Evolutionary conservation across 2,797 vertebrate species (phyloP).

Genomic region (Gymnopithys bicolor): DNA sequence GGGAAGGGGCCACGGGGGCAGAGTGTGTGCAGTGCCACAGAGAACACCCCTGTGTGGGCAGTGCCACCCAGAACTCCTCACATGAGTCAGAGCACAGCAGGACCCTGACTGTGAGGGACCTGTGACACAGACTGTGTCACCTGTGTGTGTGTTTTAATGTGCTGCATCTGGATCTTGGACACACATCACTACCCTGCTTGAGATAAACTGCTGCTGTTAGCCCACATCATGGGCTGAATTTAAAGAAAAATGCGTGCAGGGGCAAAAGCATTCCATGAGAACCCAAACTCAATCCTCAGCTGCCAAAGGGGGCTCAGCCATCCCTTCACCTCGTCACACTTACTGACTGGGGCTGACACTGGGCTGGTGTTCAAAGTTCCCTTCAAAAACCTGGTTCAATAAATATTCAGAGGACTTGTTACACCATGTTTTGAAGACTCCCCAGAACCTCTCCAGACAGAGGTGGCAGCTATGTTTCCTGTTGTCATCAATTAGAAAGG

Average conservation of each 20-base stretch:
- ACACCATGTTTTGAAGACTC: not conserved
- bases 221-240: not conserved
- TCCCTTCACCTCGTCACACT: not conserved
- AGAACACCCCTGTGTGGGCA: not conserved
- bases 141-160: not conserved
- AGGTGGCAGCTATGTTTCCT: not conserved
- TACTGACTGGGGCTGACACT: not conserved
- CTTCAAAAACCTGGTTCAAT: not conserved
- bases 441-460: not conserved
- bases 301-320: not conserved
- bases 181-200: not conserved
- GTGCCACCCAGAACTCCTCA: not conserved
- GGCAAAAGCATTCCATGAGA: not conserved
- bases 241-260: not conserved
- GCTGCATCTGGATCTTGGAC: not conserved
- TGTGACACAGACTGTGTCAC: too few species aligned
- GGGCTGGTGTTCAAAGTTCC: not conserved
- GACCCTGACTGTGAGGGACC: accelerated
- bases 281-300: not conserved
- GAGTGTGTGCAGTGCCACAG: too few species aligned
- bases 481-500: not conserved
- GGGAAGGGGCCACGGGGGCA: not conserved
- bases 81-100: not conserved
- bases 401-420: not conserved
- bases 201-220: not conserved